Evolutionary conservation across 2,113 vertebrate species (phyloP), one percentile per base, ranked within the genome.

Genomic region (Edolisoma coerulescens): DNA sequence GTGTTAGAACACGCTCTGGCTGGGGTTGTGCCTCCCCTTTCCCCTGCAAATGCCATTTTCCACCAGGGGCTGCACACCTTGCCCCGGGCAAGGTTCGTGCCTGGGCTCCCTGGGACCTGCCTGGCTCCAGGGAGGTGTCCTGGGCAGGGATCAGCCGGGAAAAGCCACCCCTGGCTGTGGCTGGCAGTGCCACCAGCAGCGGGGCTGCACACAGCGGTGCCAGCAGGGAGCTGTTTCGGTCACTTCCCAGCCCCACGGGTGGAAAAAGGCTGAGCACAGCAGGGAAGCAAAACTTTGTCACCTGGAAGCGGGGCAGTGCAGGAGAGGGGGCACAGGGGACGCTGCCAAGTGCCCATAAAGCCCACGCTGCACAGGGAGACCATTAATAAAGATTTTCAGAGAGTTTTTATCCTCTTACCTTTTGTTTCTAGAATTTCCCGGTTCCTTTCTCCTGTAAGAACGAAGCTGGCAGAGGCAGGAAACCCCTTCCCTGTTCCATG

Each of bases 41-140:
- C 35, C 74, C 14, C 69, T 87, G 24, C 67, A 85, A 76, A 37
- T 94, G 94, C 75, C 75, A 24, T 80, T 93, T 49, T 73, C 49
- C 41, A 45, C 73, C 77, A 71, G 4, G 6, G 56, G 39, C 23
- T 93, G 93, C 45, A 57, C 17, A 32, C 19, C 23, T 35, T 73
- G 87, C 91, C 57, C 59, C 49, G 60, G 87, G 84, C 63, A 65
- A 94, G 68, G 79, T 16, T 45, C 37, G 10, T 56, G 47, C 77
- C 61, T 39, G 41, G 35, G 1, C 28, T 90, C 56, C 83, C 75
- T 64, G 23, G 33, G 86, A 35, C 54, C 33, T 33, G 56, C 82
- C 56, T 37, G 75, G 85, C 80, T 88, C 71, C 75, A 19, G 83
- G 67, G 70, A 78, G 2, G 0, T 7, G 9, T 19, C 75, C 57